phyloP scores from a whole-genome alignment of 2,888 invertebrate species.

The Eupithecia subfuscata region DNA sequence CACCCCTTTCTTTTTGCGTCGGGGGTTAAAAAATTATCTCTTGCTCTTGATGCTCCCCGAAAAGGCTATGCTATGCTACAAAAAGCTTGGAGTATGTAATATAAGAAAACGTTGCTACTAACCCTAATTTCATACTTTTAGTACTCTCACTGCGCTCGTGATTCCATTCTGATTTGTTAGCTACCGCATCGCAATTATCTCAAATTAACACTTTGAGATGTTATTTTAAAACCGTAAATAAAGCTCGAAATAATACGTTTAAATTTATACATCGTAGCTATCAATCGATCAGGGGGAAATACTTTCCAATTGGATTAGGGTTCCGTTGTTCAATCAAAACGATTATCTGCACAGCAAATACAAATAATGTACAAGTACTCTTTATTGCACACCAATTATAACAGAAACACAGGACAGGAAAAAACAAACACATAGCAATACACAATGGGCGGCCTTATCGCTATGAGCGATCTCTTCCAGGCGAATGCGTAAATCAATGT shows the following conservation, averaged over 20 bases:
- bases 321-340: not conserved
- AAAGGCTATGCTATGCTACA: no score
- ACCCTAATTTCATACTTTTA: not conserved
- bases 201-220: conserved; percentile 57
- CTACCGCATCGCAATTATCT: conserved; percentile 56
- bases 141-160: not conserved
- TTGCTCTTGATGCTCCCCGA: no score
- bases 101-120: not conserved
- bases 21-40: no score
- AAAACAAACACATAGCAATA: no score
- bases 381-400: no score
- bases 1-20: no score
- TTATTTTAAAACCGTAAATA: conserved; percentile 51
- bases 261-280: conserved; percentile 43
- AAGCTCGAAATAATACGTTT: conserved; percentile 48
- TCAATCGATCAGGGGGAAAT: conserved; percentile 48
- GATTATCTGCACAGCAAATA: not conserved
- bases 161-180: conserved; percentile 52
- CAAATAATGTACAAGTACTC: no score
- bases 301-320: conserved; percentile 43
- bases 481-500: no score
- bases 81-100: no score
- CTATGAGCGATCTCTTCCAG: no score
- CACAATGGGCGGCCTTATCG: no score
- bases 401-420: no score